Evolutionary conservation across 2,797 vertebrate genomes (phyloP).

Genomic region (Notolabrus celidotus): DNA sequence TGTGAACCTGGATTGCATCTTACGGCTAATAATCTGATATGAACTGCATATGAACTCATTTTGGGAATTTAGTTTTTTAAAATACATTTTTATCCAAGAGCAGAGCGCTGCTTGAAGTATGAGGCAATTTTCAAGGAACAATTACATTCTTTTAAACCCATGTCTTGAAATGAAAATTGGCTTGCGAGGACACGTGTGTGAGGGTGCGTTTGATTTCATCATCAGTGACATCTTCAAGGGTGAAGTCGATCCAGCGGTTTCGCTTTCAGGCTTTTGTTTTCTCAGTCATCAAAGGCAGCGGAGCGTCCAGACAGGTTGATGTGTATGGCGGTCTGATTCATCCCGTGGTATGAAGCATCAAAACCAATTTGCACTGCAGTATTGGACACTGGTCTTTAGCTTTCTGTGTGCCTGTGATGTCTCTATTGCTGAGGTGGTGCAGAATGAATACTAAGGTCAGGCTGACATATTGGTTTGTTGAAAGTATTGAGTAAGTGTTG

Average conservation of each 20-base stretch:
- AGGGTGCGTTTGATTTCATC: slow-evolving; percentile 65
- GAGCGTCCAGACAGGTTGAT: slow-evolving; percentile 64
- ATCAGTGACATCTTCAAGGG: slow-evolving; percentile 69
- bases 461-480: slow-evolving; percentile 44
- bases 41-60: slow-evolving; percentile 59
- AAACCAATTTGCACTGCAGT: slow-evolving; percentile 57
- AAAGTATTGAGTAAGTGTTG: slow-evolving; percentile 45
- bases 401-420: slow-evolving; percentile 53
- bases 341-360: slow-evolving; percentile 58
- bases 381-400: slow-evolving; percentile 39
- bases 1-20: not conserved
- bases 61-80: slow-evolving; percentile 33
- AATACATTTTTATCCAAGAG: slow-evolving; percentile 35
- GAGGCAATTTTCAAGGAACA: slow-evolving; percentile 56
- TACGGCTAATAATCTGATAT: slow-evolving; percentile 16
- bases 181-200: slow-evolving; percentile 35
- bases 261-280: slow-evolving; percentile 64
- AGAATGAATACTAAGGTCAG: slow-evolving; percentile 47
- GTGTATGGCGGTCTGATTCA: slow-evolving; percentile 53
- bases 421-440: slow-evolving; percentile 44
- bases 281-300: slow-evolving; percentile 60
- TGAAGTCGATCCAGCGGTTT: slow-evolving; percentile 46
- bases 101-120: slow-evolving; percentile 46
- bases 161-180: slow-evolving; percentile 33
- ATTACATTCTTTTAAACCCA: slow-evolving; percentile 48